Evolutionary conservation across 1,140 invertebrate species (phyloP).

Genomic region (Spodoptera litura): DNA sequence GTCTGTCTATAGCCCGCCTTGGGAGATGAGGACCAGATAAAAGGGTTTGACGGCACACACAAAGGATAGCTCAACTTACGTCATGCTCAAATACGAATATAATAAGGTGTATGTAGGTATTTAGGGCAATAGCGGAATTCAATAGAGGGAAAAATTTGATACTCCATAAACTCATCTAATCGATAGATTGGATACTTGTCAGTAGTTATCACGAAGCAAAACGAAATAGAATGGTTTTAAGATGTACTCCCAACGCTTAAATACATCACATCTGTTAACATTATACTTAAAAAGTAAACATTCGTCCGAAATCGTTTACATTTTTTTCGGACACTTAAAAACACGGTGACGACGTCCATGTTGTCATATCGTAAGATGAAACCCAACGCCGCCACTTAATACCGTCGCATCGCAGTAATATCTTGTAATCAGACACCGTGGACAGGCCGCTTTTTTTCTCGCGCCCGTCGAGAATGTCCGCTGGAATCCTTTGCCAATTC

Average conservation of each 20-base stretch:
- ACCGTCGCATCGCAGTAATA: slow-evolving; percentile 52
- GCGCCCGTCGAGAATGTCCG: slow-evolving; percentile 33
- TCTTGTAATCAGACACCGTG: slow-evolving; percentile 50
- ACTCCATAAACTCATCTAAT: no score
- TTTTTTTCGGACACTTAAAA: slow-evolving; percentile 18
- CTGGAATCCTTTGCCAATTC: slow-evolving; percentile 38
- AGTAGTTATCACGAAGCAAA: not conserved
- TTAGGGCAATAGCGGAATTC: no score
- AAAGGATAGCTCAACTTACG: slow-evolving; percentile 17
- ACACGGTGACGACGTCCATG: slow-evolving; percentile 40
- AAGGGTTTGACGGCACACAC: slow-evolving; percentile 15
- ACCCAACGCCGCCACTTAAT: slow-evolving; percentile 48
- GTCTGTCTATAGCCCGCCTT: slow-evolving; percentile 22
- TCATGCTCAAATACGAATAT: slow-evolving; percentile 5
- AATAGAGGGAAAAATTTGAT: no score
- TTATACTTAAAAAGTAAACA: slow-evolving; percentile 15
- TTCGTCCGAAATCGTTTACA: slow-evolving; percentile 18
- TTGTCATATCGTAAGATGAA: slow-evolving; percentile 51
- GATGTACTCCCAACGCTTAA: not conserved
- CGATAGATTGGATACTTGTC: no score
- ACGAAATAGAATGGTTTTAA: not conserved
- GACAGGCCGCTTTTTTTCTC: slow-evolving; percentile 22
- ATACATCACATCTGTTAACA: not conserved
- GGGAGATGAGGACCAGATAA: slow-evolving; percentile 6
- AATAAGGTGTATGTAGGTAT: not conserved